Evolutionary conservation across 2,113 vertebrate species (phyloP), one percentile per base, ranked within the genome.

Genomic region (Meleagris gallopavo): DNA sequence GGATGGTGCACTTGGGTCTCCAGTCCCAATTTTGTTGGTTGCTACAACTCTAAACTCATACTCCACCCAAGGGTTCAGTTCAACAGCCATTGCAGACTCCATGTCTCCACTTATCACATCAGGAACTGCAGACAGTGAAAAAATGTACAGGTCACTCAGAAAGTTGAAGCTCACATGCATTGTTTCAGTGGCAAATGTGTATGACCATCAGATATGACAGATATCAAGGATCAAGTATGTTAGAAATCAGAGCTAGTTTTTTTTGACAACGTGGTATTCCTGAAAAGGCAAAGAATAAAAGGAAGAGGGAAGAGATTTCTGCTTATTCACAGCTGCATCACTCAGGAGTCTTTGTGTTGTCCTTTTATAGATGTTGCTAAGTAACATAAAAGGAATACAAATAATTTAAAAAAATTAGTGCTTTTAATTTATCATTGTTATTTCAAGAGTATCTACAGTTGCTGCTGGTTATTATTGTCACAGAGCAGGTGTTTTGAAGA

Each of bases 31-130:
- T 22, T 97, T 98, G 30, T 99, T 99, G 76, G 98, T 99, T 76
- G 99, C 99, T 80, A 99, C 99, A 43, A 99, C 99, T 95, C 99
- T 98, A 93, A 99, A 99, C 95, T 99, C 99, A 46, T 99, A 99
- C 66, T 99, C 99, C 86, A 99, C 99, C 99, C 99, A 99, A 25
- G 99, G 99, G 90, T 99, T 99, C 85, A 99, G 98, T 41, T 99
- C 98, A 25, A 99, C 98, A 21, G 98, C 99, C 98, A 99, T 98
- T 34, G 99, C 99, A 32, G 99, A 99, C 91, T 99, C 99, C 99
- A 99, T 98, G 90, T 98, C 98, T 65, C 99, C 99, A 13, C 98
- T 99, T 94, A 99, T 99, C 24, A 97, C 97, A 74, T 99, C 98
- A 79, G 99, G 99, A 85, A 99, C 99, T 99, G 93, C 13, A 86